phyloP scores from a whole-genome alignment of 1,140 invertebrate genomes.

The Phenacoccus solenopsis region DNA sequence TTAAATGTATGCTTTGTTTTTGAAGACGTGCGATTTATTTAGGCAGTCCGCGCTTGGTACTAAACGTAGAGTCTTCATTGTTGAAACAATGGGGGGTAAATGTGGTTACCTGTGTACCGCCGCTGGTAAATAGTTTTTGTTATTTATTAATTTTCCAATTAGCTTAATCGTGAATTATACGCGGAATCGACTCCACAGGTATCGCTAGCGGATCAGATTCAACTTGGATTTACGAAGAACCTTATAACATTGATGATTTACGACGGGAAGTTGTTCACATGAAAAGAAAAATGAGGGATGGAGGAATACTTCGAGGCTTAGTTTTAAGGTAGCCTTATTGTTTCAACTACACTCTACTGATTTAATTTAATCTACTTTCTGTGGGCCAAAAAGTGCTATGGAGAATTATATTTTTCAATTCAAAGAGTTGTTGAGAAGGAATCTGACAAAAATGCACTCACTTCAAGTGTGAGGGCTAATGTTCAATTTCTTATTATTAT shows the following conservation, averaged over 20 bases:
- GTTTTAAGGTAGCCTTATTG: constrained; percentile 12
- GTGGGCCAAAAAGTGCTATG: no score
- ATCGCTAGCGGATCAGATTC: constrained; percentile 19
- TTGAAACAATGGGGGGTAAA: constrained; percentile 18
- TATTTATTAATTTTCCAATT: neutral
- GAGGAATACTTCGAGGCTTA: constrained; percentile 16
- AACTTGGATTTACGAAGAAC: constrained; percentile 19
- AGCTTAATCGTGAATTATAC: neutral
- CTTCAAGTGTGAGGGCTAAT: no score
- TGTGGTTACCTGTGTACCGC: constrained; percentile 19
- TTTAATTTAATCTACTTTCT: no score
- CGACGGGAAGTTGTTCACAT: neutral
- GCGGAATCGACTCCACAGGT: neutral
- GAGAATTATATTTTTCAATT: no score
- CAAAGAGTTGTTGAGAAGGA: no score
- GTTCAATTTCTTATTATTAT: no score
- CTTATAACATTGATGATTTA: constrained; percentile 5
- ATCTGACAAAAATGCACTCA: no score
- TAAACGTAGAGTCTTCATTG: constrained; percentile 18
- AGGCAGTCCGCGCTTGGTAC: constrained; percentile 21
- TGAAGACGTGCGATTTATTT: constrained; percentile 19
- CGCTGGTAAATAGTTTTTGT: neutral
- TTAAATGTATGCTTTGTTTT: neutral
- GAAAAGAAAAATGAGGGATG: constrained; percentile 1
- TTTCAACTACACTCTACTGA: no score